These are phyloP conservation scores for Caenorhabditis sp. DNA, from an alignment of 2,888 invertebrate species.

Conservation along the genomic window DNA sequence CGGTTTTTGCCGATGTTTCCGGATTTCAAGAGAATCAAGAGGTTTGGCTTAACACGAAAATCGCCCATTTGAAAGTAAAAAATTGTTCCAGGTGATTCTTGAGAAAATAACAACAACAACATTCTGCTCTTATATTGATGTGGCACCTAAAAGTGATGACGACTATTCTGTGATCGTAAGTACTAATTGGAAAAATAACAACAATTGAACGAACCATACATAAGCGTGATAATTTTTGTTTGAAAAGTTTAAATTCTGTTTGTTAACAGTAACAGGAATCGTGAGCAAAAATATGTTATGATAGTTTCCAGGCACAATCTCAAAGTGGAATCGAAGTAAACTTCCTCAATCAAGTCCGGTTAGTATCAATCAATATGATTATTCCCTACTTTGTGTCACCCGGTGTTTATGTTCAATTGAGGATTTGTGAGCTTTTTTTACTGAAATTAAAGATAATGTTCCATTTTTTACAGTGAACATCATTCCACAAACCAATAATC, in stretches of 20 bases:
- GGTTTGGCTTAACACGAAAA: slow-evolving; percentile 12
- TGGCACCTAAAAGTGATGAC: slow-evolving; percentile 44
- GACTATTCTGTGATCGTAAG: slow-evolving; percentile 55
- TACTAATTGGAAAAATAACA: not conserved
- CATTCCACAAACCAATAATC: slow-evolving; percentile 37
- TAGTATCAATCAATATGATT: slow-evolving; percentile 55
- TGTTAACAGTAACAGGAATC: no score
- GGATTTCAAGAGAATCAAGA: slow-evolving; percentile 53
- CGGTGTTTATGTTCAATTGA: slow-evolving; percentile 48
- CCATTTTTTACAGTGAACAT: slow-evolving; percentile 50
- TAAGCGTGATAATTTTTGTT: no score
- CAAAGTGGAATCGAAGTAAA: slow-evolving; percentile 51
- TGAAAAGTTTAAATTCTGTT: no score
- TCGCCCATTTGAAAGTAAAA: slow-evolving; percentile 2
- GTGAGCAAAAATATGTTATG: no score
- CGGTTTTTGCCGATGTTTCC: slow-evolving; percentile 44
- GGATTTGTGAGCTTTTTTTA: slow-evolving; percentile 53
- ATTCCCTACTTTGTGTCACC: slow-evolving; percentile 55
- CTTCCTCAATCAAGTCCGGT: slow-evolving; percentile 59
- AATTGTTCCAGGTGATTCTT: slow-evolving; percentile 50
- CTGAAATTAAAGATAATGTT: no score
- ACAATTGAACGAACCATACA: no score
- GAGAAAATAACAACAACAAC: slow-evolving; percentile 43
- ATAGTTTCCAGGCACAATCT: slow-evolving; percentile 36
- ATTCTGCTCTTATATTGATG: slow-evolving; percentile 46